Conservation (phyloP, 2,888 invertebrate genomes). For the Rhamphomyia laevipes region DNA sequence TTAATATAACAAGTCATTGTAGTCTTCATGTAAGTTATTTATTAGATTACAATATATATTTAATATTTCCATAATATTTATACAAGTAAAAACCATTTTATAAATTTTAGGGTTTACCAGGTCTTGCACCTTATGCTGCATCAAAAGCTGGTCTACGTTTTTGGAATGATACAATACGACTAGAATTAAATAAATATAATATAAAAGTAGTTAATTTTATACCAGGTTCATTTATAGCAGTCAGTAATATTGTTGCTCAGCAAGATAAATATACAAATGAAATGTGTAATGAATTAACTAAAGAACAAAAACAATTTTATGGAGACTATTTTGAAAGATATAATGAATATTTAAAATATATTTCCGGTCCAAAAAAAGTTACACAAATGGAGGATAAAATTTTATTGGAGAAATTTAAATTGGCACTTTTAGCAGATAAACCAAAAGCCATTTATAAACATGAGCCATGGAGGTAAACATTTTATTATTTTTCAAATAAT, state of each 20-base stretch:
- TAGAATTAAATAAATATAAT: slow-evolving; percentile 61
- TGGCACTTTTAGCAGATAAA: slow-evolving; percentile 46
- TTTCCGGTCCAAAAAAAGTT: slow-evolving; percentile 40
- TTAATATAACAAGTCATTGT: slow-evolving; percentile 78
- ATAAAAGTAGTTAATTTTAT: slow-evolving; percentile 60
- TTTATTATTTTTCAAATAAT: too few species aligned
- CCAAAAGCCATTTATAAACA: slow-evolving; percentile 54
- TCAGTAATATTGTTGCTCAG: slow-evolving; percentile 55
- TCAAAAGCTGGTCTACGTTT: slow-evolving; percentile 67
- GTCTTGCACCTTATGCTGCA: slow-evolving; percentile 64
- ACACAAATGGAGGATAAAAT: slow-evolving; percentile 41
- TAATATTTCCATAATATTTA: slow-evolving; percentile 2
- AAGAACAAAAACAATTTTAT: slow-evolving; percentile 52
- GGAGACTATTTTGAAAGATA: slow-evolving; percentile 53
- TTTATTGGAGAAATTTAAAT: slow-evolving; percentile 50
- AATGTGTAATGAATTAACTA: slow-evolving; percentile 52
- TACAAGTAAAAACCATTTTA: not conserved
- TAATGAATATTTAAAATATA: slow-evolving; percentile 44
- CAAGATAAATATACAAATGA: slow-evolving; percentile 48
- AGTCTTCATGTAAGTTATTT: slow-evolving; percentile 47
- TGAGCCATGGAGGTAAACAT: slow-evolving; percentile 53
- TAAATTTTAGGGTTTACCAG: slow-evolving; percentile 43
- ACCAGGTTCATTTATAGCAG: slow-evolving; percentile 62
- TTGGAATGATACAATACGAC: slow-evolving; percentile 59
- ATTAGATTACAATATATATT: slow-evolving; percentile 8